Base-by-base conservation (phyloP, 1,140 invertebrate species). In the Pectinophora gossypiella region DNA sequence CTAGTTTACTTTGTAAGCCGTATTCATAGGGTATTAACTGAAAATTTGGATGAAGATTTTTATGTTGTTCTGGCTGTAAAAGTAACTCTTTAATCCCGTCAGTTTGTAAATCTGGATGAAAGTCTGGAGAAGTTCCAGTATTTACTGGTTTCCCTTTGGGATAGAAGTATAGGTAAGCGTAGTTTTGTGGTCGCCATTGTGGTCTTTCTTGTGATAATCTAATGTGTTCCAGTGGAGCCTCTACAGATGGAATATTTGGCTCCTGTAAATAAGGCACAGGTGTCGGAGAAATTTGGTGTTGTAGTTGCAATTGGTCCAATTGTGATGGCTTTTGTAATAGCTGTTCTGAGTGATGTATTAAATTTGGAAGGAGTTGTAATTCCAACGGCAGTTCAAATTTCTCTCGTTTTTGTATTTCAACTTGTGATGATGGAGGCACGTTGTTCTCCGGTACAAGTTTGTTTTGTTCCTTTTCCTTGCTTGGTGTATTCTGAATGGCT, bases 1-100 rank as follows among this genome's bases (percentile, higher is more conserved):
- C 36, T 18, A 40, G 1, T 18, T 40, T 18, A 15, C 16, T 40
- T 15, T 40, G 12, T 2, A 7, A 15, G 16, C 10, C 36, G 15
- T 40, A 40, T 40, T 40, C 36, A 40, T 40, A 40, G n/a, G 36
- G 36, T 2, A 40, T 15, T 3, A 40, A 40, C 16, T 40, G 36
- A 40, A 13, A 40, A 6, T 40, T 16, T 5, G 36, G 36, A 32
- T 32, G 27, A 32, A 16, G 15, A 16, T 15, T 40, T 40, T 6
- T 15, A 15, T 40, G 36, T 13, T 40, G 10, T 15, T 16, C 36
- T 16, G 36, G 36, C 7, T 40, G 36, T 2, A 40, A 6, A 16
- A 40, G 15, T 40, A 40, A 40, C 16, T 40, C 13, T 40, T 40
- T 15, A 12, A n/a, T 9, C n/a, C 27, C n/a, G n/a, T 32, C 15